Evolutionary conservation across 2,888 invertebrate genomes (phyloP).

Genomic region (Diogma glabrata): DNA sequence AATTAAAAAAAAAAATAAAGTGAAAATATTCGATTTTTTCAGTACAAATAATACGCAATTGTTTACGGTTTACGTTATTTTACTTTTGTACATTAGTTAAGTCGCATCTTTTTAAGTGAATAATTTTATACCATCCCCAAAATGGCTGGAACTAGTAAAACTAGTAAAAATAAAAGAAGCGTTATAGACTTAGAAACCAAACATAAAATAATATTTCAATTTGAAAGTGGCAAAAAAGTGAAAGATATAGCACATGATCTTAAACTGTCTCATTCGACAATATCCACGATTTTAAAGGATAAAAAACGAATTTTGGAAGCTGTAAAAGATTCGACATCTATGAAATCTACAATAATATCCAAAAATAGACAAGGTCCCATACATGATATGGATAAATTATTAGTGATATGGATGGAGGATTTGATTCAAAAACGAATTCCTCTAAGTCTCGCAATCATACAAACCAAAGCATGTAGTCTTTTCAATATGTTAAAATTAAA

Average conservation of each 20-base stretch:
- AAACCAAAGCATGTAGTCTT: slow-evolving; percentile 8
- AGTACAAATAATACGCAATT: too few relatives aligned
- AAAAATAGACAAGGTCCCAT: slow-evolving; percentile 7
- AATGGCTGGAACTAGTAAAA: slow-evolving; percentile 7
- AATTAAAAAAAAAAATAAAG: too few relatives aligned
- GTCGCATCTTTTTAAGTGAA: slow-evolving; percentile 3
- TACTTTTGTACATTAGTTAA: slow-evolving; percentile 1
- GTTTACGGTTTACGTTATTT: too few relatives aligned
- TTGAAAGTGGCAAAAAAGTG: slow-evolving; percentile 6
- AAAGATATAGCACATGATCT: slow-evolving; percentile 7
- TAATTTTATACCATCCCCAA: neutral
- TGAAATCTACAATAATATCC: slow-evolving; percentile 6
- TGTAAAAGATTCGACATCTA: slow-evolving; percentile 6
- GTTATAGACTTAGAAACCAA: slow-evolving; percentile 7
- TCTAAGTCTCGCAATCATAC: slow-evolving; percentile 2
- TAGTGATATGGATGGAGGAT: slow-evolving; percentile 2
- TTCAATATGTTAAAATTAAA: slow-evolving; percentile 8
- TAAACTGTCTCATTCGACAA: neutral
- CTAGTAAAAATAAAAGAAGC: slow-evolving; percentile 4
- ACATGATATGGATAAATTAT: slow-evolving; percentile 6
- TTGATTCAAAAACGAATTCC: neutral
- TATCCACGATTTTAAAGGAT: slow-evolving; percentile 4
- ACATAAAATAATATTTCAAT: slow-evolving; percentile 8
- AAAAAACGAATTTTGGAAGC: slow-evolving; percentile 4
- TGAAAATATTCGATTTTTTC: too few relatives aligned